Evolutionary conservation across 2,888 invertebrate species (phyloP).

Genomic region (Cantharis rustica): DNA sequence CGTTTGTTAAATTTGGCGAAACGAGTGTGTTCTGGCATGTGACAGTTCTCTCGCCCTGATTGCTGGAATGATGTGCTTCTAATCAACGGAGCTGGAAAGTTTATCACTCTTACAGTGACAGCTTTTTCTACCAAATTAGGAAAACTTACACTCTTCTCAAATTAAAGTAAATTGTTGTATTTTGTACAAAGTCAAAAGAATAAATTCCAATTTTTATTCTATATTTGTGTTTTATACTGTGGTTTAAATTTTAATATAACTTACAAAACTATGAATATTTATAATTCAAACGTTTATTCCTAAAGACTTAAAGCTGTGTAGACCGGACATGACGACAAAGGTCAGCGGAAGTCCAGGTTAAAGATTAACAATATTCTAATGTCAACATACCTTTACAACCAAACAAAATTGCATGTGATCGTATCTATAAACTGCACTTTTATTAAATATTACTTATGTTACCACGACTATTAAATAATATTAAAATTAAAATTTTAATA

Average conservation of each 20-base stretch:
- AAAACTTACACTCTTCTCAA: not conserved
- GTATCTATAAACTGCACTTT: conserved; percentile 1
- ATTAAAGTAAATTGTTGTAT: conserved; percentile 24
- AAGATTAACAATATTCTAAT: conserved; percentile 49
- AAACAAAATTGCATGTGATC: conserved; percentile 2
- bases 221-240: not conserved
- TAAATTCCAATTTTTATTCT: conserved; percentile 2
- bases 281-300: conserved; percentile 16
- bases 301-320: conserved; percentile 42
- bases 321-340: conserved; percentile 52
- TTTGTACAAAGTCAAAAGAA: conserved; percentile 23
- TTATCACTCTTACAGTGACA: conserved; percentile 36
- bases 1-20: conserved; percentile 33
- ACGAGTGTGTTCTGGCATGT: conserved; percentile 31
- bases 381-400: conserved; percentile 42
- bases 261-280: conserved; percentile 20
- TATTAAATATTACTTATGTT: not conserved
- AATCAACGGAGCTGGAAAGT: conserved; percentile 44
- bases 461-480: not conserved
- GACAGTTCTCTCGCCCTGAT: conserved; percentile 35
- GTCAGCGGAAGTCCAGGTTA: conserved; percentile 51
- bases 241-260: conserved; percentile 15
- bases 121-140: not conserved
- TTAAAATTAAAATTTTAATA: not conserved
- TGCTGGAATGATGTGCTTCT: conserved; percentile 37